Conservation (phyloP, 2,113 vertebrate genomes). For the Tinamus guttatus region DNA sequence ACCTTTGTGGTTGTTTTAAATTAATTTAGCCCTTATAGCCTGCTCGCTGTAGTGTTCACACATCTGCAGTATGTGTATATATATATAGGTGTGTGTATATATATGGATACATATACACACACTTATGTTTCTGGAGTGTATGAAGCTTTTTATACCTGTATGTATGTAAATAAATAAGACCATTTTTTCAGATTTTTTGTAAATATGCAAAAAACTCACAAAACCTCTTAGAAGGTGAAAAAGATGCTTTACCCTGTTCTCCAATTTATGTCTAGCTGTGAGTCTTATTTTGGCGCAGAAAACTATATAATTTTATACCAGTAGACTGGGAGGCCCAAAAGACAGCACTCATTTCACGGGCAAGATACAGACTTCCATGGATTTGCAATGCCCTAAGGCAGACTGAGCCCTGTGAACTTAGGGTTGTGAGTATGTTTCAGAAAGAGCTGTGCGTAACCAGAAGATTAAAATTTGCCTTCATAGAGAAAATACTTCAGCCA, state of each 20-base stretch:
- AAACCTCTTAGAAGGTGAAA: background rate
- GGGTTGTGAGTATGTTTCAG: background rate
- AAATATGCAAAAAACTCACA: background rate
- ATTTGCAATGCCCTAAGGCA: background rate
- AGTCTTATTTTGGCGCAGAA: constrained; percentile 20
- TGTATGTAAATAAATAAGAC: rapidly evolving
- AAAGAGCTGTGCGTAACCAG: background rate
- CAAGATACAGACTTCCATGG: background rate
- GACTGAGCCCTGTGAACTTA: background rate
- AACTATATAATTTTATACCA: background rate
- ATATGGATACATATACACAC: too few species aligned
- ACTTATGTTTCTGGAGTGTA: background rate
- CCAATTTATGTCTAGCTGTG: background rate
- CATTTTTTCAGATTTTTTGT: background rate
- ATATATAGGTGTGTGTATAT: background rate
- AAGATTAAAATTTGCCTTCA: background rate
- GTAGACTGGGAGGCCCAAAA: background rate
- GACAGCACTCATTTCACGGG: background rate
- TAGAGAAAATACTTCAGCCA: background rate
- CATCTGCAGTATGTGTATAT: background rate
- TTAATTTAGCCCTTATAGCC: background rate
- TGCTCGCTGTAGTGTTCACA: background rate
- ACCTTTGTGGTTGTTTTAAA: background rate
- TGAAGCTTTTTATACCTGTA: background rate
- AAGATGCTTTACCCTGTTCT: background rate